Percentiles rank a stretch among this genome's conserved stretches.
Evolutionary conservation across 2,888 invertebrate species (phyloP).

Genomic region (Caenorhabditis zanzibari): DNA sequence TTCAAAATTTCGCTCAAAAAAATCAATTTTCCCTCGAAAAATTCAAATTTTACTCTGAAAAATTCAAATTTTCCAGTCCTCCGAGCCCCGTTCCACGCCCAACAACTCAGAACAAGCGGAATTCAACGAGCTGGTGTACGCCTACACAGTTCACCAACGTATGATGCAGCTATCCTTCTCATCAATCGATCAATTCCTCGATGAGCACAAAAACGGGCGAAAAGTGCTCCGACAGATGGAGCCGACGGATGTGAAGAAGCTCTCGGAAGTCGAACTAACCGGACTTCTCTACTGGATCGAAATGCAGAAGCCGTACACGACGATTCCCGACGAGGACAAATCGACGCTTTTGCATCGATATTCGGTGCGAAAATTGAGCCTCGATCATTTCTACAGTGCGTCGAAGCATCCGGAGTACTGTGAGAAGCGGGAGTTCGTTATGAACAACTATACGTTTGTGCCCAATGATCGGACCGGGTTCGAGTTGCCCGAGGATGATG

Average conservation of each 20-base stretch:
- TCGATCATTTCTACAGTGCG: conserved; percentile 81
- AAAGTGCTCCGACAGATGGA: conserved; percentile 71
- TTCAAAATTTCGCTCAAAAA: too few species aligned
- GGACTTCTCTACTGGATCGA: conserved; percentile 81
- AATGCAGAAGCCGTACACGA: conserved; percentile 73
- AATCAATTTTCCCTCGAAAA: background rate
- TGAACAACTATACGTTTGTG: conserved; percentile 81
- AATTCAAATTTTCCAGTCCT: background rate
- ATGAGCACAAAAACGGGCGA: conserved; percentile 59
- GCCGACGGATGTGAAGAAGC: conserved; percentile 76
- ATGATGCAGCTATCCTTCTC: conserved; percentile 76
- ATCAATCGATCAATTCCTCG: conserved; percentile 72
- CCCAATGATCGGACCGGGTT: conserved; percentile 78
- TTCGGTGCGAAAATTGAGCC: conserved; percentile 78
- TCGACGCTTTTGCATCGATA: conserved; percentile 74
- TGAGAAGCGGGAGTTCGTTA: conserved; percentile 77
- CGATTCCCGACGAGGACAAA: conserved; percentile 71
- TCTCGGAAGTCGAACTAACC: conserved; percentile 76
- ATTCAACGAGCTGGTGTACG: conserved; percentile 65
- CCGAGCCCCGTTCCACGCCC: conserved; percentile 43
- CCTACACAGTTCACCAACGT: conserved; percentile 75
- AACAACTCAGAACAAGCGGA: conserved; percentile 50
- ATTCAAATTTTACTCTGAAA: too few species aligned
- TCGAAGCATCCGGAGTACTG: conserved; percentile 73
- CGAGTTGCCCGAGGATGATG: conserved; percentile 76